Base-by-base conservation (phyloP, 1,140 invertebrate species). In the Limonius californicus region DNA sequence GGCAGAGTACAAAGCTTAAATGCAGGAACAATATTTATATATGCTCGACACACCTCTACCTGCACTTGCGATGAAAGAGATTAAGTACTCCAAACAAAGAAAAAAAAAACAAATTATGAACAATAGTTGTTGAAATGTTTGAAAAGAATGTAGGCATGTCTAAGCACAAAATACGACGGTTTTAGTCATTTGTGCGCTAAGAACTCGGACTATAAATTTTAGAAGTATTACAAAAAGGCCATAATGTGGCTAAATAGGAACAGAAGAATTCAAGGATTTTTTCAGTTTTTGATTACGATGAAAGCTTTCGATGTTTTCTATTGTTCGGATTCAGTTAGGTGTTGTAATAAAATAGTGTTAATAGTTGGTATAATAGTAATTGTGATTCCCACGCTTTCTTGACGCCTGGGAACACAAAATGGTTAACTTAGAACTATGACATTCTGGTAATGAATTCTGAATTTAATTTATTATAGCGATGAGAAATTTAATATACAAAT, bases 31-130 rank as follows among this genome's bases (percentile, higher is more conserved):
- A 39, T 39, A 39, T 39, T 39, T 39, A 39, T 39, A 39, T 39
- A 39, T 39, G 35, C 35, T 39, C n/a, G 35, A 39, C 35, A 39
- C 35, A 39, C 35, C 35, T 39, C n/a, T 39, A 39, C 35, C n/a
- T 9, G n/a, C n/a, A 39, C 11, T 12, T 39, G n/a, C 7, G 2
- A 39, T 39, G n/a, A 39, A 39, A 39, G 35, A 50, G 45, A 50
- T 50, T 18, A 50, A 50, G 45, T 50, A 18, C 45, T 12, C 14
- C 45, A 19, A 50, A 50, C 14, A 18, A 50, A 18, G 16, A n/a
- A 50, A 21, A 21, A n/a, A 50, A 50, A 50, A 50, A 50, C 45
- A 50, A 50, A 50, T 50, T 50, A 50, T 18, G 45, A 50, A 50
- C 45, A 50, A 50, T 50, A 50, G 45, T 21, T 50, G 45, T 50